Conservation (phyloP, 2,797 vertebrate genomes). For the Euphonia xanthogaster region DNA sequence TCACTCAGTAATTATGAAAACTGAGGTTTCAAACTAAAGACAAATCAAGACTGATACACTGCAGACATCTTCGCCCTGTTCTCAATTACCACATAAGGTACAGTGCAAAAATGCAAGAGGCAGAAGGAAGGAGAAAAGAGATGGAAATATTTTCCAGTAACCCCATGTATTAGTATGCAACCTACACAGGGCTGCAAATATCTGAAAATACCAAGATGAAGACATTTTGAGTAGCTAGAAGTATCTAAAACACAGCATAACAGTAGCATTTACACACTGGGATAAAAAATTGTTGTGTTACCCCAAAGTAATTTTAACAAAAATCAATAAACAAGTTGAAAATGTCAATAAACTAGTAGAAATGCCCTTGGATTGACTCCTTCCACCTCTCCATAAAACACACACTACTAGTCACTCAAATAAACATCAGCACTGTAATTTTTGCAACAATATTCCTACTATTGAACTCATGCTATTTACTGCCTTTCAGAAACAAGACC, state of each 20-base stretch:
- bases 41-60: background rate
- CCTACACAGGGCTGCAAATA: background rate
- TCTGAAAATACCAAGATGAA: background rate
- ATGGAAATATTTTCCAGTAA: background rate
- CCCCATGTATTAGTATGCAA: background rate
- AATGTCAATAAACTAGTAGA: no score
- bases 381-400: background rate
- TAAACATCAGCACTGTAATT: background rate
- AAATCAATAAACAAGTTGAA: background rate
- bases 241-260: background rate
- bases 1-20: background rate
- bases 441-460: background rate
- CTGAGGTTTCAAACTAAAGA: background rate
- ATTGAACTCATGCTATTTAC: background rate
- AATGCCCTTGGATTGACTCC: background rate
- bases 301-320: background rate
- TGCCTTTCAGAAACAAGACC: background rate
- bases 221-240: background rate
- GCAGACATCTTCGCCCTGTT: background rate
- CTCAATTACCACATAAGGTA: background rate
- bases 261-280: background rate
- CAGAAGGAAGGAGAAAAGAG: background rate
- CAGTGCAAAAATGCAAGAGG: background rate
- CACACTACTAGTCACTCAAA: background rate
- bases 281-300: background rate